Evolutionary conservation across 2,113 vertebrate species (phyloP).

Genomic region (Notothenia rossii): DNA sequence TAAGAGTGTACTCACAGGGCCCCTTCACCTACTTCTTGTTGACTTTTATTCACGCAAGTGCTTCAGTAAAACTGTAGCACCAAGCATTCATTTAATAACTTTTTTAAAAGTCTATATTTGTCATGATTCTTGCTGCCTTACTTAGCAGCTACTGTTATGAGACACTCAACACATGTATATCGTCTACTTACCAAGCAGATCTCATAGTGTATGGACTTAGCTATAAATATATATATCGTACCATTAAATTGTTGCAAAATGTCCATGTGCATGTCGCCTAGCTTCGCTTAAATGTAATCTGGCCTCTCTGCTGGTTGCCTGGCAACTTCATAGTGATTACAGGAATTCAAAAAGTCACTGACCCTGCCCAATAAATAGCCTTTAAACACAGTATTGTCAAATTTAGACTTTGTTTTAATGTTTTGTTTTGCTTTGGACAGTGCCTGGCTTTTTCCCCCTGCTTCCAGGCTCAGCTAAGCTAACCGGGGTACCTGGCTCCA

Average conservation of each 20-base stretch:
- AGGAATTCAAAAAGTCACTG: neutral
- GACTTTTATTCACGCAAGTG: slow-evolving; percentile 13
- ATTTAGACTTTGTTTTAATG: neutral
- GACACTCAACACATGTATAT: neutral
- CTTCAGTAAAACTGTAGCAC: neutral
- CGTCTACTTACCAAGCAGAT: neutral
- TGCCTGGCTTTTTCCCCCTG: neutral
- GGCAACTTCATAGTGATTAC: neutral
- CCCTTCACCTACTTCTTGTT: slow-evolving; percentile 21
- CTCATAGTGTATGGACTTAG: neutral
- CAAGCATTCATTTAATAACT: neutral
- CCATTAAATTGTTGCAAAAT: neutral
- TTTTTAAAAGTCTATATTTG: neutral
- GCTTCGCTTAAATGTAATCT: neutral
- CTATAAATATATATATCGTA: too few relatives aligned
- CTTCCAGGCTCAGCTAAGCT: neutral
- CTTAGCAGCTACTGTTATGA: neutral
- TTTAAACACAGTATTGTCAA: neutral
- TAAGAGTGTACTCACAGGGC: slow-evolving; percentile 3
- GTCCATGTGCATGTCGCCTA: neutral
- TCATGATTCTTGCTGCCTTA: neutral
- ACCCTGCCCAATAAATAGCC: too few relatives aligned
- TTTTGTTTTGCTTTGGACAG: neutral
- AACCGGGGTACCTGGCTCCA: neutral
- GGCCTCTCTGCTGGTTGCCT: neutral